Evolutionary conservation across 2,113 vertebrate genomes (phyloP), one percentile per base, ranked within the genome.

Genomic region (Cisticola juncidis): DNA sequence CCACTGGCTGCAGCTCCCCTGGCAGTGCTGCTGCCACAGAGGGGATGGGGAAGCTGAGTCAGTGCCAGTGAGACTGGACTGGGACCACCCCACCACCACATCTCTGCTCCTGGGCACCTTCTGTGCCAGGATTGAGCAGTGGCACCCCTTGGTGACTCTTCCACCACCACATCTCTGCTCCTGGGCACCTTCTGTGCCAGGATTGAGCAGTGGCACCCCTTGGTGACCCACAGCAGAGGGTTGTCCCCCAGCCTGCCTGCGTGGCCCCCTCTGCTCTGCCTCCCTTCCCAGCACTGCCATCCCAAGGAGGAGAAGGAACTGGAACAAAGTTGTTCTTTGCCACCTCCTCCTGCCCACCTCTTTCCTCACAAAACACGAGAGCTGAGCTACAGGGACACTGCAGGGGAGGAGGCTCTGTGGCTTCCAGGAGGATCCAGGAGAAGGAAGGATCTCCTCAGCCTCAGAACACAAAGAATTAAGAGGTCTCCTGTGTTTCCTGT

Each of bases 111-210:
- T 4, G 17, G 36, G 17, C 1, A 19, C 50, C 56, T 36, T 26
- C 69, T 36, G 36, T 10, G 38, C 40, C 54, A 29, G 69, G 22
- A 19, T 2, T 3, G 7, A 47, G 72, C 6, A 58, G 47, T 29
- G 44, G 14, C 4, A 19, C 3, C 22, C 5, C 53, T 12, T 35
- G 22, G 8, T 8, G 13, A 26, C 1, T n/a, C n/a, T n/a, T n/a
- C 14, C 8, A 26, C 29, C 74, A 29, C 5, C 16, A 11, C 22
- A 62, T 58, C 9, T 25, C 28, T 35, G 28, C 14, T 42, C 47
- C 65, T 4, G 17, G 36, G 17, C 1, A 19, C 50, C 56, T 36
- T 26, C 69, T 36, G 36, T 10, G 38, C 40, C 54, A 29, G 69
- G 22, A 19, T 2, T 3, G 7, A 47, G 72, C 6, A 58, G 47